These are phyloP conservation scores for Leiothrix lutea DNA, from an alignment of 2,113 vertebrate species.

Conservation along the genomic window DNA sequence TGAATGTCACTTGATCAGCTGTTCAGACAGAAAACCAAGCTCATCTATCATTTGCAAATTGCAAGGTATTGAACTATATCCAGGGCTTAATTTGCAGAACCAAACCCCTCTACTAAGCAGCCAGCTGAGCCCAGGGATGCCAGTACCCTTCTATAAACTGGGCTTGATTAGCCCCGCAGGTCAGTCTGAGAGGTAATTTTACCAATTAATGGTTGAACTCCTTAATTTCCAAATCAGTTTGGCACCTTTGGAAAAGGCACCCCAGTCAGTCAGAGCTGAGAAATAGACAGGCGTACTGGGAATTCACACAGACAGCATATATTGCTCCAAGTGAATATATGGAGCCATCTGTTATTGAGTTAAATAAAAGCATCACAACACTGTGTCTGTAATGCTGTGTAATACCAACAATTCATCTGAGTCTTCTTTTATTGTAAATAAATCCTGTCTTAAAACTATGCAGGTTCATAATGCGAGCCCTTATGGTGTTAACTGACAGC, in stretches of 20 bases:
- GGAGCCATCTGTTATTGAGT: neutral
- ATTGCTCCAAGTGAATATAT: neutral
- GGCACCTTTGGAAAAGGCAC: neutral
- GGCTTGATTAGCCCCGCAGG: neutral
- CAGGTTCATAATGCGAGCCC: neutral
- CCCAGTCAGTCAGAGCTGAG: neutral
- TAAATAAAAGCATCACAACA: neutral
- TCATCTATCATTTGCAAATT: neutral
- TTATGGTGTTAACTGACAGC: neutral
- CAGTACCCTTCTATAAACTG: neutral
- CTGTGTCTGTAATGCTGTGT: neutral
- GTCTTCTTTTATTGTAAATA: neutral
- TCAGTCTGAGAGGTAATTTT: neutral
- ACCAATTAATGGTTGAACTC: neutral
- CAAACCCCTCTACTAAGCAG: neutral
- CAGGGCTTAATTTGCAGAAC: neutral
- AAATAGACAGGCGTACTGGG: accelerated
- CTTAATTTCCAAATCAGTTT: neutral
- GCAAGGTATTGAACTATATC: neutral
- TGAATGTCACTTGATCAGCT: neutral
- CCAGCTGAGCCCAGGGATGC: neutral
- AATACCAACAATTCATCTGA: neutral
- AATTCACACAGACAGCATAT: neutral
- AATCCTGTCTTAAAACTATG: neutral
- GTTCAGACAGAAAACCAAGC: neutral